A percentile compares a stretch with the other conserved stretches of the same genome.
These are phyloP conservation scores for Silurus aristotelis DNA, from an alignment of 2,797 vertebrate genomes.

Conservation along the genomic window DNA sequence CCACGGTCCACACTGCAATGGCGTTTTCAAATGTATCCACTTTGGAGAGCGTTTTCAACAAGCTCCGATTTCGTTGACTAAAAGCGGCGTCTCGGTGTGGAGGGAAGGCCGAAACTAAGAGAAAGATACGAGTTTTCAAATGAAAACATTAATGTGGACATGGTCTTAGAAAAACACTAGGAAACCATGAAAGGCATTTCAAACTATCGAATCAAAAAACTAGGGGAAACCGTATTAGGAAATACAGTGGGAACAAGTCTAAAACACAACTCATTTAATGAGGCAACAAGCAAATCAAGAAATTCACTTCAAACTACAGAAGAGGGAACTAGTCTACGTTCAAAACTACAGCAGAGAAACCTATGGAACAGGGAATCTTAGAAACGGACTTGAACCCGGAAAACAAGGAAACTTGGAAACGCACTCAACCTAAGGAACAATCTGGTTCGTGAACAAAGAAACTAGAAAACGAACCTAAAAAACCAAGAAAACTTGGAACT, in stretches of 20 bases:
- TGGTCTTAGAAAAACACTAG: neutral
- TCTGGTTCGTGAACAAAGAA: no score
- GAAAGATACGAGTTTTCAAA: no score
- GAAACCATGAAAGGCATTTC: neutral
- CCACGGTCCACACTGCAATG: no score
- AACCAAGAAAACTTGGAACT: no score
- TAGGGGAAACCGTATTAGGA: neutral
- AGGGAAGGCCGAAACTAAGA: no score
- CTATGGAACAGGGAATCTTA: neutral
- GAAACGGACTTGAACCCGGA: neutral
- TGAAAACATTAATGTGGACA: no score
- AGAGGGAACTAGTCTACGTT: neutral
- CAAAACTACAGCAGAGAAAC: neutral
- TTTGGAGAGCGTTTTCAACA: no score
- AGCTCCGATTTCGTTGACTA: no score
- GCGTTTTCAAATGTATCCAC: no score
- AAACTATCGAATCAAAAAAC: neutral
- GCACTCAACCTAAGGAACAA: neutral
- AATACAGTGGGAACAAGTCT: neutral
- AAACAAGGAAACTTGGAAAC: neutral
- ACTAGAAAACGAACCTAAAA: no score
- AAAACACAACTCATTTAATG: neutral
- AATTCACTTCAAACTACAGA: neutral
- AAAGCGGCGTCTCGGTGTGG: no score
- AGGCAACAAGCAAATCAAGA: neutral